Base-by-base conservation (phyloP, 2,113 vertebrate species). In the Polypterus senegalus region DNA sequence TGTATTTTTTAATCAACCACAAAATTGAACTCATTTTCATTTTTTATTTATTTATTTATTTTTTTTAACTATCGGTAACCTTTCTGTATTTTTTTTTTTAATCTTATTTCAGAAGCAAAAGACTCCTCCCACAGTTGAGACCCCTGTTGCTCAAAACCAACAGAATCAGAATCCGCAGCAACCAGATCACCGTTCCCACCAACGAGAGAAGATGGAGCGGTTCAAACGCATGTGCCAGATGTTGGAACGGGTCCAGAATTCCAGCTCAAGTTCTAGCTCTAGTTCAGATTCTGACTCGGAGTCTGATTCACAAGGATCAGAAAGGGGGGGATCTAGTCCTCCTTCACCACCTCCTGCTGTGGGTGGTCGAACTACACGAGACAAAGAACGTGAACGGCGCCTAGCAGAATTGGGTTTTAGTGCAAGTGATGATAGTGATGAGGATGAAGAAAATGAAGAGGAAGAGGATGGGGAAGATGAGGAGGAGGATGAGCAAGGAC, bases 211-310 rank as follows among this genome's bases (percentile, higher is more conserved):
- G 56, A 79, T 94, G 10, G 92, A 94, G 66, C 86, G 89, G 27
- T 94, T 94, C 61, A 92, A 91, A 76, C 82, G 89, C 64, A 94
- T 93, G 92, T 94, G 92, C 68, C 88, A 88, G 78, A 79, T 92
- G 59, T 72, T 93, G 69, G 91, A 94, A 75, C 86, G 92, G 2
- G 87, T 86, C 5, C 83, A 83, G 0, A 80, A 83, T 47, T 90
- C 88, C 1, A 88, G 86, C 2, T 84, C 86, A 4, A 92, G 90
- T 0, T 90, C 87, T 1, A 90, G 88, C 48, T 93, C 92, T 47
- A 89, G 88, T 69, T 93, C 91, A 0, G 91, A 91, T 71, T 92
- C 89, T 0, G 89, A 92, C 71, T 93, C 92, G 0, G 91, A 92
- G 66, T 89, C 89, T 0, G 87, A 90, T 65, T 88, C 88, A 0